Percentiles rank a stretch among this genome's conserved stretches.
Evolutionary conservation across 2,113 vertebrate species (phyloP).

Genomic region (Eurystomus gularis): DNA sequence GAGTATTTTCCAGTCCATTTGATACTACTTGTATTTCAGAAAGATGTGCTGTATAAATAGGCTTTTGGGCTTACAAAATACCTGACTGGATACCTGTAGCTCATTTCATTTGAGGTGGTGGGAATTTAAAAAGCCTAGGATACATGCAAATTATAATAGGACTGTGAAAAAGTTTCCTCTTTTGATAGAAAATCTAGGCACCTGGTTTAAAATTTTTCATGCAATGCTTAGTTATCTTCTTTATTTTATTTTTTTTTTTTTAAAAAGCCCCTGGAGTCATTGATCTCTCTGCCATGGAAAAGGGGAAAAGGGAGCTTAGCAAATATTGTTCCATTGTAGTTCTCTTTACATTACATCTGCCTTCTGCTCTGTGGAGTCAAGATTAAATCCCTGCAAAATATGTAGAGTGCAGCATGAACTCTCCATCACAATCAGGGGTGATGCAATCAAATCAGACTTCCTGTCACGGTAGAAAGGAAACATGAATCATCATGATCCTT

Average conservation of each 20-base stretch:
- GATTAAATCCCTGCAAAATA: too few relatives aligned
- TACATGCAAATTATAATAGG: not conserved
- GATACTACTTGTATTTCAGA: not conserved
- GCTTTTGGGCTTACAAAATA: not conserved
- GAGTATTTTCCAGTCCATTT: not conserved
- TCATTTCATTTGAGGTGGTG: not conserved
- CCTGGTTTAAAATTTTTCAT: not conserved
- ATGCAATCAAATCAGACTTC: not conserved
- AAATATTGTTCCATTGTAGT: not conserved
- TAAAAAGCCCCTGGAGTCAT: rapidly evolving
- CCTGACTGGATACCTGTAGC: not conserved
- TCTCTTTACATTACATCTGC: not conserved
- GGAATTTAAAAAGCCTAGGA: not conserved
- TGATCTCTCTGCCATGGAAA: not conserved
- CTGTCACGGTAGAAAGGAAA: not conserved
- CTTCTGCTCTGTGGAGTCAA: not conserved
- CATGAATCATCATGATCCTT: not conserved
- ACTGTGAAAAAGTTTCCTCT: not conserved
- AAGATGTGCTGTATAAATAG: not conserved
- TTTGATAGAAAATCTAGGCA: not conserved
- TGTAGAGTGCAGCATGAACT: not conserved
- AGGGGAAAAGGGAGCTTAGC: not conserved
- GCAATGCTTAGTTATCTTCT: not conserved
- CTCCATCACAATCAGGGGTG: not conserved
- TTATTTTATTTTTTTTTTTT: too few relatives aligned